Evolutionary conservation across 2,888 invertebrate genomes (phyloP).

Genomic region (Noctuana brunneofusca): DNA sequence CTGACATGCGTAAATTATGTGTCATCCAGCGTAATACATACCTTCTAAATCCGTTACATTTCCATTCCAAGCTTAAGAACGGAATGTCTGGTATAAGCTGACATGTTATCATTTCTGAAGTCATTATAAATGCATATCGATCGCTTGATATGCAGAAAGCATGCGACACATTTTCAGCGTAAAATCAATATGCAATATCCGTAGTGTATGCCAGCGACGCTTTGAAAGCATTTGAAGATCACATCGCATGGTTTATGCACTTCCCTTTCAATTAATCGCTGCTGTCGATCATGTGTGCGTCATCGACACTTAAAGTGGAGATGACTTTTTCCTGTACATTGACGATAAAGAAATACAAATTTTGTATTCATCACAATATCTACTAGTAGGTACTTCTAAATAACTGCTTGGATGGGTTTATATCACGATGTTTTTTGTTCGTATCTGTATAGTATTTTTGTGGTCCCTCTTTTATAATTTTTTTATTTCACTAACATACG

Average conservation of each 20-base stretch:
- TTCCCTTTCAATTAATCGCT: slow-evolving; percentile 22
- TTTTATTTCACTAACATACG: no score
- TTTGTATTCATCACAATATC: no score
- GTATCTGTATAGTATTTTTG: no score
- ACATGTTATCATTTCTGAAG: slow-evolving; percentile 32
- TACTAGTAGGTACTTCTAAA: no score
- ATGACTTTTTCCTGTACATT: slow-evolving; percentile 18
- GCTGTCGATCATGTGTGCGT: slow-evolving; percentile 15
- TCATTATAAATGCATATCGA: slow-evolving; percentile 34
- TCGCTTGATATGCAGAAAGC: slow-evolving; percentile 34
- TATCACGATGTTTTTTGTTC: no score
- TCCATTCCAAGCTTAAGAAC: slow-evolving; percentile 15
- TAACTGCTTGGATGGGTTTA: no score
- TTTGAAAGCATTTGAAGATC: slow-evolving; percentile 15
- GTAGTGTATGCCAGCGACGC: slow-evolving; percentile 5
- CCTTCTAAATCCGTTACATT: slow-evolving; percentile 25
- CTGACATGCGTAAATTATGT: neutral
- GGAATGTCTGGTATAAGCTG: slow-evolving; percentile 25
- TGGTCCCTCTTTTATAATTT: no score
- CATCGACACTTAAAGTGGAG: slow-evolving; percentile 10
- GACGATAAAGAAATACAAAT: neutral
- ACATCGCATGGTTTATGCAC: slow-evolving; percentile 12
- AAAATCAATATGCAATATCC: slow-evolving; percentile 30
- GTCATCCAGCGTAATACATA: neutral
- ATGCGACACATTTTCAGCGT: slow-evolving; percentile 30